Evolutionary conservation across 2,113 vertebrate species (phyloP).

Genomic region (Girardinichthys multiradiatus): DNA sequence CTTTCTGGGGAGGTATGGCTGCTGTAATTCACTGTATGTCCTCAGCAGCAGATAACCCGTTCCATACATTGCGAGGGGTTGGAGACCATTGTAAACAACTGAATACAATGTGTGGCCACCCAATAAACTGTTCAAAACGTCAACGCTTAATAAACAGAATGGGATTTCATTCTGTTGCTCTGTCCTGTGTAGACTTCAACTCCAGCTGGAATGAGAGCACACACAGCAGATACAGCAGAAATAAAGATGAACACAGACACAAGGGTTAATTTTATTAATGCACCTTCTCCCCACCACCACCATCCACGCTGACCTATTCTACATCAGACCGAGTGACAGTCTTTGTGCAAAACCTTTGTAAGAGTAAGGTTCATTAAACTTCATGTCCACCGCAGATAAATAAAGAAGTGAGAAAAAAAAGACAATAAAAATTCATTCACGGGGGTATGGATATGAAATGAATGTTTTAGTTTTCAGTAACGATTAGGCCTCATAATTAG

Average conservation of each 20-base stretch:
- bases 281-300: constrained; percentile 44
- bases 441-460: constrained; percentile 69
- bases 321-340: constrained; percentile 49
- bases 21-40: constrained; percentile 58
- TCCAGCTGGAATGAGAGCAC: constrained; percentile 42
- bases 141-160: constrained; percentile 62
- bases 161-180: constrained; percentile 52
- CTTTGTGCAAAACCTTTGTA: constrained; percentile 63
- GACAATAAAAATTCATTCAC: constrained; percentile 61
- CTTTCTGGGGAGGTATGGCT: constrained; percentile 49
- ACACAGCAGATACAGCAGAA: constrained; percentile 28
- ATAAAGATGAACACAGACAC: constrained; percentile 61
- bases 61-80: constrained; percentile 48
- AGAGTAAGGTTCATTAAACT: constrained; percentile 72
- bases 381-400: constrained; percentile 70
- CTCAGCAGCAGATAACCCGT: constrained; percentile 50
- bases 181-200: constrained; percentile 43
- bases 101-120: constrained; percentile 49
- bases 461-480: constrained; percentile 77
- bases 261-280: constrained; percentile 71
- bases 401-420: constrained; percentile 58
- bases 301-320: constrained; percentile 64
- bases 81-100: constrained; percentile 58
- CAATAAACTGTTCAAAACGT: constrained; percentile 67
- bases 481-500: constrained; percentile 72